Evolutionary conservation across 2,113 vertebrate genomes (phyloP), one percentile per base, ranked within the genome.

Genomic region (Rattus rattus): DNA sequence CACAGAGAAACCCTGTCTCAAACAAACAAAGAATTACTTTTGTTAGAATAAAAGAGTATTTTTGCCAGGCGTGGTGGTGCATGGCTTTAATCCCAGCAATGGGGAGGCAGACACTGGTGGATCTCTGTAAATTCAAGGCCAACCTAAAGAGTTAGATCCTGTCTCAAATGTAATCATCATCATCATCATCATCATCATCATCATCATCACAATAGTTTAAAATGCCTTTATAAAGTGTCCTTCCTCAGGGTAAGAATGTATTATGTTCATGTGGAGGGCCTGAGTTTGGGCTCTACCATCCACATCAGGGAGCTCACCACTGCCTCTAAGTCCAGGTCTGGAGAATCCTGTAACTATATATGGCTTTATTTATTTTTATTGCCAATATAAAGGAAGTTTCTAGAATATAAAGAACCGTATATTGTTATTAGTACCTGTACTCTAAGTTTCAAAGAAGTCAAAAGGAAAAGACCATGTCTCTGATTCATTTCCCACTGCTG

Each of bases 191-290:
- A 61, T 61, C 59, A 61, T 61, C 59, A 61, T 22, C 20, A 22
- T 22, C 59, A 61, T 22, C 59, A 61, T 20, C 19, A n/a, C 54
- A 73, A 87, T 94, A 92, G 70, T 54, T 97, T 98, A 95, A 36
- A 49, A 2, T 97, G 43, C 10, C 24, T 39, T 96, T 92, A 69
- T 56, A 69, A n/a, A 70, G 20, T 47, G 26, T n/a, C 0, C 20
- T 88, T 59, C 76, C 13, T 65, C 8, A 5, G 1, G 7, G 43
- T 47, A 47, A 30, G n/a, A 43, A 84, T 63, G 4, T 65, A 47
- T 11, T 17, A 7, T 19, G 59, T 85, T 65, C 24, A 65, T 47
- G 3, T 10, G n/a, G 59, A 85, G n/a, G 24, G 10, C 59, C 39
- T 84, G 59, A 84, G 22, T 61, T 43, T 59, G 54, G 49, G 16